Evolutionary conservation across 2,113 vertebrate genomes (phyloP).

Genomic region (Nycticebus coucang): DNA sequence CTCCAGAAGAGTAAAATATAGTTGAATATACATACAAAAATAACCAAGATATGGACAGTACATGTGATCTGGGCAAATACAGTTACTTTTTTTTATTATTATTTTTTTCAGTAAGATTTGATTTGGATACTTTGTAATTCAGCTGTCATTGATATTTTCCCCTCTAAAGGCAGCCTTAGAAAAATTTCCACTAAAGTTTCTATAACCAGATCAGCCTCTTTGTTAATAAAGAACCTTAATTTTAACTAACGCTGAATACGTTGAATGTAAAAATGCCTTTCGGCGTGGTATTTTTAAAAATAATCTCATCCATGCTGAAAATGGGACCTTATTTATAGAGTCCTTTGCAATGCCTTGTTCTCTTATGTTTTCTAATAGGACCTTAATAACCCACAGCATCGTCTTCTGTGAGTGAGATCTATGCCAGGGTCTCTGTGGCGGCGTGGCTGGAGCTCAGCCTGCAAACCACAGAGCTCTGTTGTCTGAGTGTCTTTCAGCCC

Average conservation of each 20-base stretch:
- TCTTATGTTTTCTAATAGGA: background rate
- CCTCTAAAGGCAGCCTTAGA: background rate
- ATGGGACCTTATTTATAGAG: constrained; percentile 12
- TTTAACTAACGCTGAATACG: constrained; percentile 57
- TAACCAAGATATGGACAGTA: background rate
- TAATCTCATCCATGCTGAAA: constrained; percentile 12
- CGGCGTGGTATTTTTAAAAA: constrained; percentile 52
- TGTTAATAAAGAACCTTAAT: constrained; percentile 54
- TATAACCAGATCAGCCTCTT: constrained; percentile 24
- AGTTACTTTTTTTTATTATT: no score
- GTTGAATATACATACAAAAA: background rate
- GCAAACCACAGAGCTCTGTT: background rate
- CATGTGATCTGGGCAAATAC: background rate
- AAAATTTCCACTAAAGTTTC: constrained; percentile 10
- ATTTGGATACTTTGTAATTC: constrained; percentile 6
- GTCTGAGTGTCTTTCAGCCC: background rate
- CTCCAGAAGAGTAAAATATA: background rate
- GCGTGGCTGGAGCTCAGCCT: background rate
- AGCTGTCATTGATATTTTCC: background rate
- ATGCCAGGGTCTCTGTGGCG: background rate
- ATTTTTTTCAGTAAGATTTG: background rate
- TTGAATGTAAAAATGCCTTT: constrained; percentile 50
- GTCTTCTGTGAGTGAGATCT: background rate
- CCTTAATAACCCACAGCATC: background rate
- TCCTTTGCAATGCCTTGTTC: background rate